Base-by-base conservation (phyloP, 2,888 invertebrate species). In the Sycophila texana region DNA sequence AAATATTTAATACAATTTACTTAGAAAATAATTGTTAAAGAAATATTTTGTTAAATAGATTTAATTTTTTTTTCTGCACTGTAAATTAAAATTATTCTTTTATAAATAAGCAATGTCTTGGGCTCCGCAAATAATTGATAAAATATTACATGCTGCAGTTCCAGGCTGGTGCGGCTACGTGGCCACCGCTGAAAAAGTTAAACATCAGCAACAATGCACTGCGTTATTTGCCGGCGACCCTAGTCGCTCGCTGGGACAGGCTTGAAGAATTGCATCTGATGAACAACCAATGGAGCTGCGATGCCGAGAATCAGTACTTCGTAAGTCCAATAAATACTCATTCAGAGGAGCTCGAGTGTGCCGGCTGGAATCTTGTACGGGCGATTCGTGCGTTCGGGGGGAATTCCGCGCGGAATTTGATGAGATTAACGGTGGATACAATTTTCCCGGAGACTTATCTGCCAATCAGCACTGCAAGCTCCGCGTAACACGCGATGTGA, bases 231-330 rank as follows among this genome's bases (percentile, higher is more conserved):
- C 93, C 95, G 82, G 91, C 91, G n/a, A 91, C 92, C 16, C 89
- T 95, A 60, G 83, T 95, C 2, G 92, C 93, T 0, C 93, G 94
- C 73, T 96, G 96, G 96, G 94, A 95, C 84, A 90, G 92, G 47
- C 88, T 97, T 18, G 91, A 92, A 47, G 91, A 91, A 70, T 88
- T 97, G 70, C 94, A 95, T 83, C 92, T 97, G 12, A 92, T 93
- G 53, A 92, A 93, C 84, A 97, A 97, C 88, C 94, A 95, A 0
- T 97, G 93, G 94, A 91, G 93, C 39, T 97, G 97, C 87, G 96
- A 96, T 88, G 95, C 95, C 85, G 92, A 94, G 80, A 96, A 96
- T 79, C 94, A 95, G 86, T 95, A 95, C 94, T 92, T 97, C 90
- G 93, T 96, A 18, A 88, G 86, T 87, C 16, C 66, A 30, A 5